Conservation (phyloP, 2,888 invertebrate species). For the Ectemnius continuus region DNA sequence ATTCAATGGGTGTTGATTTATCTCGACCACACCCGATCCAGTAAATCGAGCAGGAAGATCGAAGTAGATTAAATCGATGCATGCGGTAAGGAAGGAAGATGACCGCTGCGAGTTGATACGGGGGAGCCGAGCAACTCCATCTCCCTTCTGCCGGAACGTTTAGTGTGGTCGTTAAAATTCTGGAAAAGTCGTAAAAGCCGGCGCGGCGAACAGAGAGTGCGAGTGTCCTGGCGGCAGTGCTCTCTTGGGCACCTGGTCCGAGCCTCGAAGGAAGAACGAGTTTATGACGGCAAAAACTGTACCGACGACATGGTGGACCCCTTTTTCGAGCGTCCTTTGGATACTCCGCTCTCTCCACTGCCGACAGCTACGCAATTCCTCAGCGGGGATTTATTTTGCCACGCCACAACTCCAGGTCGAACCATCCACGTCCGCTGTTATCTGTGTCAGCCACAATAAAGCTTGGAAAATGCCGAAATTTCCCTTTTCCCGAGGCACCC, state of each 20-base stretch:
- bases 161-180: constrained; percentile 75
- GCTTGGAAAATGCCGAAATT: not conserved
- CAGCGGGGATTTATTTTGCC: constrained; percentile 29
- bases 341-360: constrained; percentile 14
- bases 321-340: constrained; percentile 53
- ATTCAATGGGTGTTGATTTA: no score
- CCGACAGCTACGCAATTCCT: constrained; percentile 33
- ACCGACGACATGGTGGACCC: constrained; percentile 61
- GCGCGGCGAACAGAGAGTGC: constrained; percentile 34
- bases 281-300: constrained; percentile 71
- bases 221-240: constrained; percentile 36
- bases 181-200: constrained; percentile 74
- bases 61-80: no score
- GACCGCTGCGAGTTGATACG: not conserved
- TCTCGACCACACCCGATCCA: no score
- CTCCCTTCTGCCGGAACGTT: constrained; percentile 53
- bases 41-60: no score
- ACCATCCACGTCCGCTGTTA: not conserved
- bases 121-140: not conserved
- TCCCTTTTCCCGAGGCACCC: not conserved
- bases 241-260: constrained; percentile 40
- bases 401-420: constrained; percentile 7
- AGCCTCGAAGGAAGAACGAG: constrained; percentile 42
- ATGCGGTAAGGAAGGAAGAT: not conserved
- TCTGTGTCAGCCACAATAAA: constrained; percentile 26